Evolutionary conservation across 2,797 vertebrate genomes (phyloP).

Genomic region (Benthosema pterotum): DNA sequence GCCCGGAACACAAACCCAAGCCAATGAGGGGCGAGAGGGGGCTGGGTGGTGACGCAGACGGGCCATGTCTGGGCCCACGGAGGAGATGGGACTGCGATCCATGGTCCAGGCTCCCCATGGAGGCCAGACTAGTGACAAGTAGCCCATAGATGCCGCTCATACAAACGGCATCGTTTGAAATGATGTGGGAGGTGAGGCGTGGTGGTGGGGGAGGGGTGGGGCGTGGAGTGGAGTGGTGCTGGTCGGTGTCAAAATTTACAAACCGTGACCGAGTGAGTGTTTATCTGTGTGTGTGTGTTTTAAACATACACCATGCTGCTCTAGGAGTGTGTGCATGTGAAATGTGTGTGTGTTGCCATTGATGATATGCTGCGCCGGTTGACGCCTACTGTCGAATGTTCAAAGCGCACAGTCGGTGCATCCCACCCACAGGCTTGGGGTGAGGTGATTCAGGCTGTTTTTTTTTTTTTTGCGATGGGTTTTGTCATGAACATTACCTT

Average conservation of each 20-base stretch:
- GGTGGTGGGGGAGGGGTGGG: constrained; percentile 17
- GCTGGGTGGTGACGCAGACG: neutral
- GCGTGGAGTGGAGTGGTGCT: neutral
- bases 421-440: constrained; percentile 15
- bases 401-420: constrained; percentile 31
- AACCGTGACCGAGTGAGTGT: neutral
- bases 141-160: constrained; percentile 34
- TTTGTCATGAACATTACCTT: constrained; percentile 84
- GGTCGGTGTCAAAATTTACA: neutral
- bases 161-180: constrained; percentile 25
- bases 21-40: constrained; percentile 5
- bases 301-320: constrained; percentile 28
- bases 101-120: constrained; percentile 8
- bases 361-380: constrained; percentile 1
- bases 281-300: neutral
- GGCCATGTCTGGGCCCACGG: constrained; percentile 4
- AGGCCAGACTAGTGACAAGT: constrained; percentile 18
- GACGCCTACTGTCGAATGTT: neutral
- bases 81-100: constrained; percentile 37
- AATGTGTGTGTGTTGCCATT: neutral
- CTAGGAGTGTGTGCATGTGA: constrained; percentile 1
- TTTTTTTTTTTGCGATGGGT: no score
- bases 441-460: constrained; percentile 29
- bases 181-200: constrained; percentile 35
- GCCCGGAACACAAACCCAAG: constrained; percentile 21